These are phyloP conservation scores for Cecropterus lyciades DNA, from an alignment of 1,140 invertebrate genomes.

Conservation along the genomic window DNA sequence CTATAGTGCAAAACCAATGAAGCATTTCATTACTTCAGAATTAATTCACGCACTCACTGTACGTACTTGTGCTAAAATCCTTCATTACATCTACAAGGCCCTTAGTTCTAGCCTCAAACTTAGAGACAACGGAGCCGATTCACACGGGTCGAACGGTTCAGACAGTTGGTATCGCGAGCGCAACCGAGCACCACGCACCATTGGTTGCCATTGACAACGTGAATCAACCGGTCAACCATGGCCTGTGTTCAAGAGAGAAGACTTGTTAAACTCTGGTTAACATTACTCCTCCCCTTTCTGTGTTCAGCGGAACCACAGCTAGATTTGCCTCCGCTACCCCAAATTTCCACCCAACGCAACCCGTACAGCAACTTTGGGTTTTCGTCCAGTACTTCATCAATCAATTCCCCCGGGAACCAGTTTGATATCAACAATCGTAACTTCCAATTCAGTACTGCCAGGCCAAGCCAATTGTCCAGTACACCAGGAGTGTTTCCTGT, in stretches of 20 bases:
- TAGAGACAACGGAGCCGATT: conserved; percentile 64
- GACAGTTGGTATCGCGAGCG: conserved; percentile 67
- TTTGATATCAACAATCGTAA: conserved; percentile 65
- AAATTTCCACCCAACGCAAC: conserved; percentile 69
- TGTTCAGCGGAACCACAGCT: conserved; percentile 76
- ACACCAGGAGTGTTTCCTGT: conserved; percentile 66
- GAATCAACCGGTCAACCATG: conserved; percentile 53
- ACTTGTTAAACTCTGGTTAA: conserved; percentile 53
- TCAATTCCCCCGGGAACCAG: conserved; percentile 63
- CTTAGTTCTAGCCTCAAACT: conserved; percentile 36
- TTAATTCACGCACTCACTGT: conserved; percentile 40
- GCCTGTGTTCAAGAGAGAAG: conserved; percentile 54
- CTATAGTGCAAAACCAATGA: conserved; percentile 11
- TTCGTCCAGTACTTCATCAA: conserved; percentile 65
- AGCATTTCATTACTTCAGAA: neutral
- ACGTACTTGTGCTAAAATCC: conserved; percentile 39
- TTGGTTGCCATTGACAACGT: conserved; percentile 50
- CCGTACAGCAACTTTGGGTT: conserved; percentile 62
- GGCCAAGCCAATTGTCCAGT: conserved; percentile 53
- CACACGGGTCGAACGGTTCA: conserved; percentile 60
- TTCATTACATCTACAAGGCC: conserved; percentile 31
- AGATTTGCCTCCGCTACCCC: conserved; percentile 82
- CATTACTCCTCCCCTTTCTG: conserved; percentile 53
- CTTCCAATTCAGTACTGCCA: conserved; percentile 66
- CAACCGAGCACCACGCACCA: conserved; percentile 72